phyloP scores from a whole-genome alignment of 37 sponge, comb jelly and placozoan genomes.

The Oopsacas minuta region DNA sequence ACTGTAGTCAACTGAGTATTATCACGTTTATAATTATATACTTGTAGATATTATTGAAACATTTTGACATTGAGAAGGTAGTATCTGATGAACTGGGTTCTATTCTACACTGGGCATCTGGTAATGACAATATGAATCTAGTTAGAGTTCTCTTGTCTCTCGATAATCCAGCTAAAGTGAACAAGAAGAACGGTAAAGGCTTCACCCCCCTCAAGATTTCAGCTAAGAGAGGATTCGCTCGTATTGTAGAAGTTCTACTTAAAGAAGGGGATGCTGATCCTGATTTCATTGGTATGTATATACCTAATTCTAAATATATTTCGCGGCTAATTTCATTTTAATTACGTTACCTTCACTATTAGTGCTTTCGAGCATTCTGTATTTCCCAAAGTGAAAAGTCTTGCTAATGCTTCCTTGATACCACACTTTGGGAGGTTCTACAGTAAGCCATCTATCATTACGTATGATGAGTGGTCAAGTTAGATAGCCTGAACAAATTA shows the following conservation, averaged over 20 bases:
- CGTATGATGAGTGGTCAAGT: no score
- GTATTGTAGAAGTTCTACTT: neutral
- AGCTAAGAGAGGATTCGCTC: neutral
- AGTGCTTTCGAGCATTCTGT: no score
- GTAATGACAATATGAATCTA: neutral
- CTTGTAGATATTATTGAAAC: neutral
- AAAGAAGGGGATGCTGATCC: neutral
- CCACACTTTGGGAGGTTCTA: no score
- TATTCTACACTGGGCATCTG: neutral
- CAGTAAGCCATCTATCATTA: no score
- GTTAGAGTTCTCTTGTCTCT: neutral
- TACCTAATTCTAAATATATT: no score
- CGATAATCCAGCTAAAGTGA: neutral
- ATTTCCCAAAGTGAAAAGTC: no score
- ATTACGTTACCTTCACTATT: no score
- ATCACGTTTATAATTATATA: neutral
- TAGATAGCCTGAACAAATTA: no score
- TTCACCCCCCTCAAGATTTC: neutral
- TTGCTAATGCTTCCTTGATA: no score
- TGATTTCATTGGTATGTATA: neutral
- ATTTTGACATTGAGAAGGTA: neutral
- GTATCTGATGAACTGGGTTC: neutral
- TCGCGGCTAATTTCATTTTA: no score
- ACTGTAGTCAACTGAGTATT: no score
- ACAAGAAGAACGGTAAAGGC: neutral